Evolutionary conservation across 2,113 vertebrate species (phyloP).

Genomic region (Varanus salvator): DNA sequence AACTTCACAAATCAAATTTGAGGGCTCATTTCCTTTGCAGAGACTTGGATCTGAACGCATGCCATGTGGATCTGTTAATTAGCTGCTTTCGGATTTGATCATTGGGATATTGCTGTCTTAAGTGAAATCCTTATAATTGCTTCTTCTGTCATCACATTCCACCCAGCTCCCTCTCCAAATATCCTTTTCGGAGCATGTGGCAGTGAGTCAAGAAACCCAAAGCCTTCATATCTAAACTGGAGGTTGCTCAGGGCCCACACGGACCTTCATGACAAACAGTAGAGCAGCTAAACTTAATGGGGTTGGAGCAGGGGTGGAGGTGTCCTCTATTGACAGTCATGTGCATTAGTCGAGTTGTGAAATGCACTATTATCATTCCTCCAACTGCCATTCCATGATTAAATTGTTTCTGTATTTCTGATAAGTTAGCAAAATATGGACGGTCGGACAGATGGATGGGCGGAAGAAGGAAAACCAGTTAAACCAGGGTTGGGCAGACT

Average conservation of each 20-base stretch:
- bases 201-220: background rate
- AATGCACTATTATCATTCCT: background rate
- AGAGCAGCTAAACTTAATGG: too few relatives aligned
- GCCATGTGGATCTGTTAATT: conserved; percentile 30
- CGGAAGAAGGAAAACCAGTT: too few relatives aligned
- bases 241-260: background rate
- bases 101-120: background rate
- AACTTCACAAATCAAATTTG: conserved; percentile 35
- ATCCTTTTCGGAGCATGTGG: conserved; percentile 1
- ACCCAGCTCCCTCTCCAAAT: background rate
- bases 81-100: conserved; percentile 29
- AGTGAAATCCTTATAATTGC: conserved; percentile 3
- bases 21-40: conserved; percentile 31
- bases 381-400: background rate
- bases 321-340: background rate
- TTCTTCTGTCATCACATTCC: background rate
- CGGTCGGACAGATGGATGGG: too few relatives aligned
- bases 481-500: too few relatives aligned
- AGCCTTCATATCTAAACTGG: background rate
- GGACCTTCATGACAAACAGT: background rate
- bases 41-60: conserved; percentile 31
- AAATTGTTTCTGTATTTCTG: background rate
- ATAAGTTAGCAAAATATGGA: background rate
- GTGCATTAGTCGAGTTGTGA: background rate
- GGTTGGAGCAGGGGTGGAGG: too few relatives aligned